These are phyloP conservation scores for Drosophila glabriapex DNA, from an alignment of 2,888 invertebrate species.

Conservation along the genomic window DNA sequence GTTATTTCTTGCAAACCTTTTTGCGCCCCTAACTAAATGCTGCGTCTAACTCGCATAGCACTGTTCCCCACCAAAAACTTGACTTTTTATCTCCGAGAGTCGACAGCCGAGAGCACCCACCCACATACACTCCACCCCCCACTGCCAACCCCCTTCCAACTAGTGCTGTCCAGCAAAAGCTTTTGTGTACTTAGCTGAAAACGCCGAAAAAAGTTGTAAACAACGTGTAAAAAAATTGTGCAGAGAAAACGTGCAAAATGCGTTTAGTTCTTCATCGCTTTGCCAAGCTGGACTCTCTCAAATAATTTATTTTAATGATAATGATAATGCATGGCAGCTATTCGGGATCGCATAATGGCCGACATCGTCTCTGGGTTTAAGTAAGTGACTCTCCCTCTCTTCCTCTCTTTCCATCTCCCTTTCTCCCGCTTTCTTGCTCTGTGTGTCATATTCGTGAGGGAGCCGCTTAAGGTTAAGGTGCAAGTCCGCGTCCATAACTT, in stretches of 20 bases:
- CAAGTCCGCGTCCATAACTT: slow-evolving; percentile 32
- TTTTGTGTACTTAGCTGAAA: slow-evolving; percentile 72
- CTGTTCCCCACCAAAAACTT: slow-evolving; percentile 53
- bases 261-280: slow-evolving; percentile 67
- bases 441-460: slow-evolving; percentile 2
- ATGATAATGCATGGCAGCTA: slow-evolving; percentile 75
- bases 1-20: slow-evolving; percentile 73
- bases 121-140: not conserved
- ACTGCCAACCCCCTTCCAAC: not conserved
- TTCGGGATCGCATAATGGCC: slow-evolving; percentile 54
- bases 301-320: slow-evolving; percentile 80
- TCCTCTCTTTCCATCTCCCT: slow-evolving; percentile 1
- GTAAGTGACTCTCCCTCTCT: slow-evolving; percentile 35
- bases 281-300: slow-evolving; percentile 62
- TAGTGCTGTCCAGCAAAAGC: slow-evolving; percentile 59
- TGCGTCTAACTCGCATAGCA: slow-evolving; percentile 62
- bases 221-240: slow-evolving; percentile 79
- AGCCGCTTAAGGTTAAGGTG: slow-evolving; percentile 21
- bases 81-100: slow-evolving; percentile 68
- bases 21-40: slow-evolving; percentile 64
- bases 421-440: slow-evolving; percentile 6
- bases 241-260: slow-evolving; percentile 77
- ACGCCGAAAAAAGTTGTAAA: slow-evolving; percentile 75
- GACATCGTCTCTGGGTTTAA: slow-evolving; percentile 35
- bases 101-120: not conserved